Conservation (phyloP, 2,888 invertebrate genomes). For the Phengaris alcon region DNA sequence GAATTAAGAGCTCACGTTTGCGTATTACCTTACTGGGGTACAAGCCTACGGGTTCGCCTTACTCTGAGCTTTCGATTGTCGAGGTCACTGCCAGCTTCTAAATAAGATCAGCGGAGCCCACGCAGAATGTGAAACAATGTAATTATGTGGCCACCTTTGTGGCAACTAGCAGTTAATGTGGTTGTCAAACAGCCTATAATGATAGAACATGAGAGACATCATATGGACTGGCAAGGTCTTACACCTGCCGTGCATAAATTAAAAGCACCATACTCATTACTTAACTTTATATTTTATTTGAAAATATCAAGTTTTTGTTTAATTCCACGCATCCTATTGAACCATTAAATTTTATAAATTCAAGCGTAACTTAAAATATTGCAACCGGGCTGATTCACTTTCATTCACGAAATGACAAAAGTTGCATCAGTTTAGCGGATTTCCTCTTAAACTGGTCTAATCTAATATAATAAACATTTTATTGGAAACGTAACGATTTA, state of each 20-base stretch:
- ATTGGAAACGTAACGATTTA: constrained; percentile 32
- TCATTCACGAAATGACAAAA: neutral
- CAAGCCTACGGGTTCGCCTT: constrained; percentile 29
- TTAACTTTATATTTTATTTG: neutral
- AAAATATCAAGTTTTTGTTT: neutral
- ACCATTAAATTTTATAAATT: neutral
- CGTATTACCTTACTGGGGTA: constrained; percentile 34
- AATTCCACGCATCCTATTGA: neutral
- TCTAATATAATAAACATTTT: constrained; percentile 14
- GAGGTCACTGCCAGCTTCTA: constrained; percentile 43
- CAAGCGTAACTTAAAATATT: neutral
- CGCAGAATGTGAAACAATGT: constrained; percentile 25
- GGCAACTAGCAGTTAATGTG: neutral
- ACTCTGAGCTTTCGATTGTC: constrained; percentile 42
- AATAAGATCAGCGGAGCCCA: constrained; percentile 50
- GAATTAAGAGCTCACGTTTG: constrained; percentile 39
- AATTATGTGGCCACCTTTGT: constrained; percentile 21
- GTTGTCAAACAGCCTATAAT: constrained; percentile 18
- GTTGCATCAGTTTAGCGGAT: constrained; percentile 13
- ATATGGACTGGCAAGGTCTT: constrained; percentile 19
- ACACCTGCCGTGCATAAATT: constrained; percentile 9
- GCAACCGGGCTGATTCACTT: constrained; percentile 4
- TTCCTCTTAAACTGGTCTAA: neutral
- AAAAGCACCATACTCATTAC: neutral
- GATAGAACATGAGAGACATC: neutral